Percentiles rank a stretch among this genome's conserved stretches.
These are phyloP conservation scores for Mobula birostris DNA, from an alignment of 2,113 vertebrate species.

Conservation along the genomic window DNA sequence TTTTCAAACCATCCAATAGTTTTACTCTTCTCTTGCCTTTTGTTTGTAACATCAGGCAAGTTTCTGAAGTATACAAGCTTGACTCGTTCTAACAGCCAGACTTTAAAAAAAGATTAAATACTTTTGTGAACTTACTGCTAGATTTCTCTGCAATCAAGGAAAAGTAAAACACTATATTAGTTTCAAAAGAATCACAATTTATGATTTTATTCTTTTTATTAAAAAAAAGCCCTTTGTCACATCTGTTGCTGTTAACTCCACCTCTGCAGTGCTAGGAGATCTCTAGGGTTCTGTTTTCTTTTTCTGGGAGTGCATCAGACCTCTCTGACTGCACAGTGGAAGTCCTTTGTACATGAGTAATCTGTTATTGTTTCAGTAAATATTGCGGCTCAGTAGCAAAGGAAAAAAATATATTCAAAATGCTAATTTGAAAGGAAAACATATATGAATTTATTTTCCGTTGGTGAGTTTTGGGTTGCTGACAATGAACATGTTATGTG, in stretches of 20 bases:
- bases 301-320: not conserved
- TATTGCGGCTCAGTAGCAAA: not conserved
- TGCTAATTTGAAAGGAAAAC: not conserved
- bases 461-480: not conserved
- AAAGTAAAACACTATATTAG: not conserved
- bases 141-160: not conserved
- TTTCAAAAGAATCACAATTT: not conserved
- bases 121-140: not conserved
- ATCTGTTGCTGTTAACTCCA: not conserved
- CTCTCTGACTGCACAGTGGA: not conserved
- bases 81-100: not conserved
- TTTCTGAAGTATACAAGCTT: not conserved
- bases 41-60: not conserved
- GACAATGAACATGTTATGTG: not conserved
- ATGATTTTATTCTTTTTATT: not conserved
- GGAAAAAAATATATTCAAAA: not conserved
- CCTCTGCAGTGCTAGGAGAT: not conserved
- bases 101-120: not conserved
- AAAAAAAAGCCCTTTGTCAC: not conserved
- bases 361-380: not conserved
- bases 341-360: constrained; percentile 8
- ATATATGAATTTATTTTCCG: not conserved
- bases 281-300: not conserved
- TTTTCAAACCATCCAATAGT: not conserved
- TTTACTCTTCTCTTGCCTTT: not conserved